Conservation (phyloP, 1,140 invertebrate species). For the Apis florea region DNA sequence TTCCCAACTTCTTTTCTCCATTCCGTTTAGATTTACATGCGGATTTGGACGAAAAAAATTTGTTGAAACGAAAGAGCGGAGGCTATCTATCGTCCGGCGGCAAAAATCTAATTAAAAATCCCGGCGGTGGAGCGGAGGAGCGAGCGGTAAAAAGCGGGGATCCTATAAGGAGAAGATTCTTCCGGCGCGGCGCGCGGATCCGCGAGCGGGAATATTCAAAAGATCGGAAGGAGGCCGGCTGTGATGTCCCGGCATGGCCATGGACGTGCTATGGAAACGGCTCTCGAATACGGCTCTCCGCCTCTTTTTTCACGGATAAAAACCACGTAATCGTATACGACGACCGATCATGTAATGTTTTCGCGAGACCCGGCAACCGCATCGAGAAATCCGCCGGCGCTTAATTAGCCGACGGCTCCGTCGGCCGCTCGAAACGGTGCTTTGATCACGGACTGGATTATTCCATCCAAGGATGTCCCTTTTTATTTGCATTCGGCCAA, state of each 20-base stretch:
- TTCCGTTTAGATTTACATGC: too few species aligned
- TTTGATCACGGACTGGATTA: slow-evolving; percentile 62
- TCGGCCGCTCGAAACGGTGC: slow-evolving; percentile 54
- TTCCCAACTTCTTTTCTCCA: too few species aligned
- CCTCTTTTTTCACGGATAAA: slow-evolving; percentile 56
- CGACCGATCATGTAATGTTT: slow-evolving; percentile 67
- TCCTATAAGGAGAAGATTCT: slow-evolving; percentile 53
- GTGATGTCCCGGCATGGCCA: slow-evolving; percentile 63
- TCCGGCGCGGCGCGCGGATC: slow-evolving; percentile 16
- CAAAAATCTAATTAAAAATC: slow-evolving; percentile 46
- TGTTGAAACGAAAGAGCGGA: too few species aligned
- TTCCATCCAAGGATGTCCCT: slow-evolving; percentile 35
- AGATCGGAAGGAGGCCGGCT: slow-evolving; percentile 61
- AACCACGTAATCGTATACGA: slow-evolving; percentile 68
- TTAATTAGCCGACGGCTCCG: slow-evolving; percentile 64
- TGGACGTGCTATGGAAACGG: slow-evolving; percentile 50
- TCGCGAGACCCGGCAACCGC: slow-evolving; percentile 40
- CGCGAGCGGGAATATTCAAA: slow-evolving; percentile 56
- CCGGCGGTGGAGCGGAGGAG: not conserved
- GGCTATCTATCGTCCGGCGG: not conserved
- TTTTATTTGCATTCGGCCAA: not conserved
- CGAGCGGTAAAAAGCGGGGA: slow-evolving; percentile 26
- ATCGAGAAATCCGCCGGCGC: slow-evolving; percentile 54
- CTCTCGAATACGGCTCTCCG: slow-evolving; percentile 53
- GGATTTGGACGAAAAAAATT: too few species aligned